Conservation (phyloP, 2,888 invertebrate genomes). For the Eledona agricola region DNA sequence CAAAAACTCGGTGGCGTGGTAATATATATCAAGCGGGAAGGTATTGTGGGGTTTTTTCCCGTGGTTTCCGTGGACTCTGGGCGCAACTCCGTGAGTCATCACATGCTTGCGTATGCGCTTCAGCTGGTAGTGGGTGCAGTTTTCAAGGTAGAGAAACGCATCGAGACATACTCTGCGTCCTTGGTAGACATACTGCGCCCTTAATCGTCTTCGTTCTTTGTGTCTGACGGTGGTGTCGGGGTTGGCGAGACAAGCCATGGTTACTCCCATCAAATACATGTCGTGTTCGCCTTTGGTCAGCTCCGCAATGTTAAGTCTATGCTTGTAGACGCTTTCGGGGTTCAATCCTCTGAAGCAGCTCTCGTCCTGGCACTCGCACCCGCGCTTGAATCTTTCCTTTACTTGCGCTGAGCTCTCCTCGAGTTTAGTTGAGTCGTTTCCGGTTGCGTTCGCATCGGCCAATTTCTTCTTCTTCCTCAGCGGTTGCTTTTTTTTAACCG, state of each 20-base stretch:
- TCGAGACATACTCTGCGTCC: slow-evolving; percentile 80
- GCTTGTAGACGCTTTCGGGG: slow-evolving; percentile 78
- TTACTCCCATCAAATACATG: slow-evolving; percentile 87
- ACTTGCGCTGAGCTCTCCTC: slow-evolving; percentile 78
- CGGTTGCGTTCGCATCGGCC: slow-evolving; percentile 54
- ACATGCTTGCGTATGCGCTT: slow-evolving; percentile 81
- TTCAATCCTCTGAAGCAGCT: slow-evolving; percentile 80
- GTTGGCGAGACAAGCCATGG: slow-evolving; percentile 81
- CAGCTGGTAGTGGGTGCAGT: slow-evolving; percentile 81
- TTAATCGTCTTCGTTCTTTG: slow-evolving; percentile 75
- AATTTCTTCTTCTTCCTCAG: slow-evolving; percentile 66
- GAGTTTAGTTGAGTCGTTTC: slow-evolving; percentile 70
- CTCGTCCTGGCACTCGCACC: slow-evolving; percentile 80
- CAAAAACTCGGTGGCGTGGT: slow-evolving; percentile 79
- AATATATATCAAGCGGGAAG: slow-evolving; percentile 80
- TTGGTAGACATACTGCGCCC: slow-evolving; percentile 81
- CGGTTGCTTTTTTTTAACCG: slow-evolving; percentile 54
- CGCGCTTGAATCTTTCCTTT: slow-evolving; percentile 72
- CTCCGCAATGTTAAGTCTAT: slow-evolving; percentile 80
- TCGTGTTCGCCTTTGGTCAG: slow-evolving; percentile 83
- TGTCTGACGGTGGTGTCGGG: slow-evolving; percentile 76
- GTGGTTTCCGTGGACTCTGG: slow-evolving; percentile 80
- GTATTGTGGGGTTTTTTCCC: slow-evolving; percentile 84
- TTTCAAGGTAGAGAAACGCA: slow-evolving; percentile 81
- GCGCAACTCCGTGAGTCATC: slow-evolving; percentile 81